These are phyloP conservation scores for Pseudochaenichthys georgianus DNA, from an alignment of 2,797 vertebrate genomes.

Conservation along the genomic window DNA sequence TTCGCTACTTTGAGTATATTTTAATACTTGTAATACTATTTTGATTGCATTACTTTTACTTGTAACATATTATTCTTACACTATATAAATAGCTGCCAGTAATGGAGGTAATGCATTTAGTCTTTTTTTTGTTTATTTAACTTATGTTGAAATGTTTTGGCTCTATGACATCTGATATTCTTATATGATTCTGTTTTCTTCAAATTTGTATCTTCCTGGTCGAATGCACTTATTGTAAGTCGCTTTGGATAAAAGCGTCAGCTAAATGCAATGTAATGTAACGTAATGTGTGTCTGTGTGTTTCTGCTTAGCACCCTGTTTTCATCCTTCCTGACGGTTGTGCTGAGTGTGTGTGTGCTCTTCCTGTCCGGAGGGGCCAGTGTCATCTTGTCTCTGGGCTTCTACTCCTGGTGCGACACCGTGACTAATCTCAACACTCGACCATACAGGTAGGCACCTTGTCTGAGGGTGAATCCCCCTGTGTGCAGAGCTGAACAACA, in stretches of 20 bases:
- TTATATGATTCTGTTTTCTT: too few relatives aligned
- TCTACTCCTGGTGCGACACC: slow-evolving; percentile 85
- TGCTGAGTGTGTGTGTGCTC: slow-evolving; percentile 84
- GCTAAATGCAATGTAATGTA: too few relatives aligned
- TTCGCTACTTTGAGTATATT: too few relatives aligned
- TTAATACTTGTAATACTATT: neutral
- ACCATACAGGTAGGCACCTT: slow-evolving; percentile 81
- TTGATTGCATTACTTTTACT: neutral
- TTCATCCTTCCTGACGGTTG: slow-evolving; percentile 85
- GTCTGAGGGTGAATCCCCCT: neutral
- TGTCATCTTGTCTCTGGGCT: slow-evolving; percentile 82
- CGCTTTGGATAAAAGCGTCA: too few relatives aligned
- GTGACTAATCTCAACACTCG: slow-evolving; percentile 80
- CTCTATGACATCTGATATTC: too few relatives aligned
- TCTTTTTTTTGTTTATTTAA: neutral
- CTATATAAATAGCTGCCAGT: neutral
- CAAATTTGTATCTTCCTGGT: too few relatives aligned
- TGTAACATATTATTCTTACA: neutral
- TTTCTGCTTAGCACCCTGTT: slow-evolving; percentile 82
- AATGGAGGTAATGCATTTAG: too few relatives aligned
- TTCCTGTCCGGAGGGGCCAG: slow-evolving; percentile 86
- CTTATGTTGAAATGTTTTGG: neutral
- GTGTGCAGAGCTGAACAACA: neutral
- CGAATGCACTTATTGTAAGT: too few relatives aligned
- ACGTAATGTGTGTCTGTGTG: slow-evolving; percentile 6